These are phyloP conservation scores for Aphodius granarius DNA, from an alignment of 2,888 invertebrate species.

Conservation along the genomic window DNA sequence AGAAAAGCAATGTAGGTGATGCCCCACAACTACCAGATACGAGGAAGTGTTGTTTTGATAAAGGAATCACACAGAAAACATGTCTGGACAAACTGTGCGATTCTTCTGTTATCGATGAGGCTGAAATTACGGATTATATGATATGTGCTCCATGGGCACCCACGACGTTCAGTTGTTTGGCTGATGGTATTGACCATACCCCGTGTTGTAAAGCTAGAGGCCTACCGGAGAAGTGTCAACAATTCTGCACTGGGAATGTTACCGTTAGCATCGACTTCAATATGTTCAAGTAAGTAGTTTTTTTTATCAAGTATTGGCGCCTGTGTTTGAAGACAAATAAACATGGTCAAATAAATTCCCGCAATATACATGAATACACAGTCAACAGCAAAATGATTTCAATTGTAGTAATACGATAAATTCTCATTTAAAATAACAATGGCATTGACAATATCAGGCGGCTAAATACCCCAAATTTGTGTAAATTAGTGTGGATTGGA, in stretches of 20 bases:
- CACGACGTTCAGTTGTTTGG: conserved; percentile 76
- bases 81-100: conserved; percentile 82
- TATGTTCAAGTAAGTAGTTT: conserved; percentile 73
- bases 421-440: no score
- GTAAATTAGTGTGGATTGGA: no score
- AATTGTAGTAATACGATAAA: no score
- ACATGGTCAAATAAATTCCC: no score
- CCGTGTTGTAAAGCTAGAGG: conserved; percentile 78
- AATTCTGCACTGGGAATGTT: conserved; percentile 78
- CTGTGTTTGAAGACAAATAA: no score
- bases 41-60: conserved; percentile 66
- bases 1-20: conserved; percentile 58
- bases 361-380: no score
- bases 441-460: no score
- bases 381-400: no score
- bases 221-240: conserved; percentile 73
- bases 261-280: conserved; percentile 73
- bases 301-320: no score
- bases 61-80: conserved; percentile 72
- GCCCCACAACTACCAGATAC: conserved; percentile 77
- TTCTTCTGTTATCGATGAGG: conserved; percentile 58
- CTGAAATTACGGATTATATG: conserved; percentile 78
- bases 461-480: no score
- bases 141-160: conserved; percentile 88
- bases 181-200: conserved; percentile 80